Base-by-base conservation (phyloP, 2,797 vertebrate genomes). In the Champsocephalus esox region DNA sequence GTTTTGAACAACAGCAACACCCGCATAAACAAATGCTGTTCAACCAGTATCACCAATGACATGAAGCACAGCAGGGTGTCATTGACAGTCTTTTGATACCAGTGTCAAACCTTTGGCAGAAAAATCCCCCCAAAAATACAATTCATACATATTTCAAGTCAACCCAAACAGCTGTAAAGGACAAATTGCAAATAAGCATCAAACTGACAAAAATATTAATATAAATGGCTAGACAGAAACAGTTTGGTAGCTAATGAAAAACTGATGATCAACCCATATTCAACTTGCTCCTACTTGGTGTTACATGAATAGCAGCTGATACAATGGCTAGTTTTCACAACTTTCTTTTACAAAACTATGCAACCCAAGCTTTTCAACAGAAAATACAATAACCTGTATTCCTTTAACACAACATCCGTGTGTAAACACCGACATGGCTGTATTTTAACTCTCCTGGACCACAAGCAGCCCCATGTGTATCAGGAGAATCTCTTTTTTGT, bases 391-490 rank as follows among this genome's bases (percentile, higher is more conserved):
- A 45, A 66, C 13, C 19, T 46, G 50, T 12, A 28, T 7, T 16
- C 17, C 32, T 52, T 54, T 4, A 44, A 19, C 16, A 16, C 13
- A 13, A 51, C 28, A 38, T 54, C 21, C 55, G 59, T 7, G 17
- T 67, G 46, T 49, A 21, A 16, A 45, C 5, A 14, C n/a, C 62
- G 56, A 58, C 7, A 17, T 5, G 1, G 11, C 28, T 45, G 49
- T 59, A 51, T 19, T 34, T 52, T 11, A 60, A 68, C 9, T 48
- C 11, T 16, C 44, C 9, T 32, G 21, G 65, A 70, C 75, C 50
- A 72, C 60, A 72, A 44, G 63, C 70, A n/a, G 64, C 58, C 50
- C 63, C 70, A 17, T 34, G 28, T 68, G 78, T 45, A 68, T 78
- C 75, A 65, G 70, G 19, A 3, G 32, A 17, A 79, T 66, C 70